Conservation (phyloP, 1,140 invertebrate genomes). For the Telenomus remus region DNA sequence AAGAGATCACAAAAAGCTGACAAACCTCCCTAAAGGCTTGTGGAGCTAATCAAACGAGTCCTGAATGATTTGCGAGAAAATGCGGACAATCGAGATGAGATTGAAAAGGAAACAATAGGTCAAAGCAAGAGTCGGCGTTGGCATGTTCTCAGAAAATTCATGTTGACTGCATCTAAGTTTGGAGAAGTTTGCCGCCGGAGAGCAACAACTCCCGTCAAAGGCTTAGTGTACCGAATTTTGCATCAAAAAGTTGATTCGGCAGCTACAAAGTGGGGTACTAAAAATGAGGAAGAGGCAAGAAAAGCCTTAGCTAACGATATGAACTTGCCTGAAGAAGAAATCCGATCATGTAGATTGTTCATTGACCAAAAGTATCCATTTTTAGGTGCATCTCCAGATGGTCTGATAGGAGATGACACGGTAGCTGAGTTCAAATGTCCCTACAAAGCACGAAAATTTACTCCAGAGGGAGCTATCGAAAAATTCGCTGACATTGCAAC, state of each 20-base stretch:
- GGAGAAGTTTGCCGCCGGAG: conserved; percentile 58
- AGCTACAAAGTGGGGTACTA: conserved; percentile 46
- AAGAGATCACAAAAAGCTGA: conserved; percentile 29
- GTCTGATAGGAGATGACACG: background rate
- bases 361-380: conserved; percentile 61
- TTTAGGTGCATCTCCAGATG: conserved; percentile 57
- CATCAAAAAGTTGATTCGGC: conserved; percentile 37
- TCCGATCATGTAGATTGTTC: conserved; percentile 68
- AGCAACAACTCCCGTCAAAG: background rate
- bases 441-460: conserved; percentile 17
- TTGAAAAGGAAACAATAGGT: background rate
- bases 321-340: conserved; percentile 26
- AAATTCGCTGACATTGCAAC: background rate
- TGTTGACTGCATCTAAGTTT: conserved; percentile 68
- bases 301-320: conserved; percentile 46
- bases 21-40: conserved; percentile 13
- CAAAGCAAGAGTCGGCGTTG: conserved; percentile 59
- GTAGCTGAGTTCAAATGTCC: conserved; percentile 67
- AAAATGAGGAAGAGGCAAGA: conserved; percentile 60
- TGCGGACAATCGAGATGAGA: background rate
- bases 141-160: conserved; percentile 49
- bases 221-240: conserved; percentile 53
- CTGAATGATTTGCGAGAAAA: background rate
- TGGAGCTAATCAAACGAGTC: background rate
- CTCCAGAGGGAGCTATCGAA: conserved; percentile 13